Percentiles rank a stretch among this genome's conserved stretches.
These are phyloP conservation scores for Caenorhabditis macrosperma DNA, from an alignment of 2,888 invertebrate genomes.

Conservation along the genomic window DNA sequence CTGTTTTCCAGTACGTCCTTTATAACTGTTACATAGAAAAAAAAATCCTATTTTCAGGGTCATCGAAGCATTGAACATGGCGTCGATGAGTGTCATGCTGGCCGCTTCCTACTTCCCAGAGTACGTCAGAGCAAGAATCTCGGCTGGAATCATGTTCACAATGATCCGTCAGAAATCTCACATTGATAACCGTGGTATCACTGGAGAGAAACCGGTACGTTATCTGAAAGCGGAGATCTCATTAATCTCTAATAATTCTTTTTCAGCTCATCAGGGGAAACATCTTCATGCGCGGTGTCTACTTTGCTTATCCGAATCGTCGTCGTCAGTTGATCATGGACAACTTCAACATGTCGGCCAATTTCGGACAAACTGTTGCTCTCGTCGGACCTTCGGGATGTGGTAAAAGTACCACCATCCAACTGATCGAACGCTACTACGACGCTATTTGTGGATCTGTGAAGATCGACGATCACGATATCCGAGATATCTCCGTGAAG, in stretches of 20 bases:
- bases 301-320: constrained; percentile 89
- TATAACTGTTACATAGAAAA: neutral
- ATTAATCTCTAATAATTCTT: too few species aligned
- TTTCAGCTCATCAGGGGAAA: constrained; percentile 83
- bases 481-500: constrained; percentile 66
- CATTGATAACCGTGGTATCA: constrained; percentile 80
- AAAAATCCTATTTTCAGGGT: constrained; percentile 81
- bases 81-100: constrained; percentile 82
- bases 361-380: constrained; percentile 81
- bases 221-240: too few species aligned
- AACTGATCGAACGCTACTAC: constrained; percentile 81
- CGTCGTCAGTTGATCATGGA: constrained; percentile 82
- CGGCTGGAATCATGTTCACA: constrained; percentile 79
- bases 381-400: constrained; percentile 81
- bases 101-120: constrained; percentile 81
- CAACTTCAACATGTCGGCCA: constrained; percentile 72
- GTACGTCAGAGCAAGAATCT: constrained; percentile 81
- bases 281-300: constrained; percentile 86
- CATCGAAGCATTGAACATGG: constrained; percentile 83
- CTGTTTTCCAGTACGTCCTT: constrained; percentile 72
- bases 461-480: constrained; percentile 79
- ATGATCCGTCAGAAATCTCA: constrained; percentile 78
- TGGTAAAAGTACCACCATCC: constrained; percentile 81
- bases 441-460: constrained; percentile 79
- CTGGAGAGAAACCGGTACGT: constrained; percentile 78